Percentiles rank a stretch among this genome's conserved stretches.
Conservation (phyloP, 2,888 invertebrate genomes). For the Aspidapion aeneum region DNA sequence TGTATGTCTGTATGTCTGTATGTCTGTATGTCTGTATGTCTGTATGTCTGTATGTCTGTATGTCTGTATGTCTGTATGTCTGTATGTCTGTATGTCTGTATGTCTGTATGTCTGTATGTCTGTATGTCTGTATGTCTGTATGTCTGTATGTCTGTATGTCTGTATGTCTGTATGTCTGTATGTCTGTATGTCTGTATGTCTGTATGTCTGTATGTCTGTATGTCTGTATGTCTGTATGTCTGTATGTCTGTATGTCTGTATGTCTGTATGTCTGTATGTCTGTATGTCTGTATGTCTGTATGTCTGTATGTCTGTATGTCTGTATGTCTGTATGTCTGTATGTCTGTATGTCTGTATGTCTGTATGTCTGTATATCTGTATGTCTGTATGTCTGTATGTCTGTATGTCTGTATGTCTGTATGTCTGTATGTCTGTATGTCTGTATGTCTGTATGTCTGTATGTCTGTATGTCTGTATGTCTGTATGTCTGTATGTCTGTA, state of each 20-base stretch:
- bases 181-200: constrained; percentile 3
- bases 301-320: too few species aligned
- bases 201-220: constrained; percentile 4
- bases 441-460: too few species aligned
- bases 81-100: background rate
- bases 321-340: too few species aligned
- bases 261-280: constrained; percentile 3
- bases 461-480: too few species aligned
- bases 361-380: too few species aligned
- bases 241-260: background rate
- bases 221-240: background rate
- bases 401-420: too few species aligned
- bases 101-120: background rate
- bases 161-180: too few species aligned
- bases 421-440: too few species aligned
- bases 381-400: too few species aligned
- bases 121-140: background rate
- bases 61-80: background rate
- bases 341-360: too few species aligned
- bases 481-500: too few species aligned
- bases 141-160: too few species aligned
- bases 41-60: background rate
- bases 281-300: constrained; percentile 4
- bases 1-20: background rate
- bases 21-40: background rate